phyloP scores from a whole-genome alignment of 2,888 invertebrate species.

The Alcis repandata region DNA sequence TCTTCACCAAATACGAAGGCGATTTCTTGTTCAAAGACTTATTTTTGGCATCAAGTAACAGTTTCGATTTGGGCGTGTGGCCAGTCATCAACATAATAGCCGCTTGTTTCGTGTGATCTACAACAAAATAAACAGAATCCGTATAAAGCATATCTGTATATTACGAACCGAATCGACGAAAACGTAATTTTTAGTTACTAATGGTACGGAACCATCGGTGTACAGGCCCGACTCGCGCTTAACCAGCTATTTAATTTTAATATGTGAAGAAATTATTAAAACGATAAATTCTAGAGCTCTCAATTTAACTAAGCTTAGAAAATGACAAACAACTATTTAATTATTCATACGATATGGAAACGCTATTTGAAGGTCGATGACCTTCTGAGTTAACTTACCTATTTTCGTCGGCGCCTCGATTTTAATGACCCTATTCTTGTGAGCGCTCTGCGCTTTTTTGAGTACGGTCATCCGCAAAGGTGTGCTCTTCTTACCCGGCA shows the following conservation, averaged over 20 bases:
- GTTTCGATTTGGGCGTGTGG: constrained; percentile 64
- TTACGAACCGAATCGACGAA: no score
- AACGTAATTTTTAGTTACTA: no score
- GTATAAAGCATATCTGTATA: no score
- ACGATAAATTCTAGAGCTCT: no score
- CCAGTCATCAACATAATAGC: constrained; percentile 80
- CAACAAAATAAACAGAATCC: background rate
- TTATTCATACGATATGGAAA: background rate
- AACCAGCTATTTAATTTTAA: no score
- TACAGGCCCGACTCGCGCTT: no score
- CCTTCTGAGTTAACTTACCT: constrained; percentile 53
- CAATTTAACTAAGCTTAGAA: no score
- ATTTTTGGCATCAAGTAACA: constrained; percentile 32
- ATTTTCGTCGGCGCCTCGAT: constrained; percentile 66
- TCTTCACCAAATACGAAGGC: constrained; percentile 54
- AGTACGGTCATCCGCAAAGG: constrained; percentile 65
- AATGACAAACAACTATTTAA: background rate
- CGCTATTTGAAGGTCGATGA: background rate
- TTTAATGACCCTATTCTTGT: constrained; percentile 57
- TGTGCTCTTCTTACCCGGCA: constrained; percentile 47
- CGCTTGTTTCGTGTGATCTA: constrained; percentile 81
- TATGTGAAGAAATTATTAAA: no score
- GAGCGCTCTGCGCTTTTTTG: constrained; percentile 54
- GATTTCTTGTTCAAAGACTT: constrained; percentile 27
- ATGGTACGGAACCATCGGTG: no score